Evolutionary conservation across 2,797 vertebrate genomes (phyloP).

Genomic region (Acanthurus leucopareius): DNA sequence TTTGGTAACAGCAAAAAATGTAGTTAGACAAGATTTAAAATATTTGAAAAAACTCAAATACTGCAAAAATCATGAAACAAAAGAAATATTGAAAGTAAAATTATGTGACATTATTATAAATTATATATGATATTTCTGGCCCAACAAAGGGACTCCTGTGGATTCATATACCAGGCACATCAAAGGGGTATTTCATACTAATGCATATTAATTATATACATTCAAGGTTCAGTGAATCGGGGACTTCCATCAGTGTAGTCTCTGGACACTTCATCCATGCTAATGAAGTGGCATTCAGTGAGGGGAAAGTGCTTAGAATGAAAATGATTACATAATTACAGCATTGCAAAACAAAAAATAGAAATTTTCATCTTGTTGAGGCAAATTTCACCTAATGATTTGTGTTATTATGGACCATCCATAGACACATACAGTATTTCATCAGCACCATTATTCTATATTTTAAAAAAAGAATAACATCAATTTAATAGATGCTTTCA

Average conservation of each 20-base stretch:
- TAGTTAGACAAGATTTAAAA: too few relatives aligned
- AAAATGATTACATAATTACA: background rate
- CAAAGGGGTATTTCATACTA: too few relatives aligned
- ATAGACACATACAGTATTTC: background rate
- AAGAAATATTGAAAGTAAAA: too few relatives aligned
- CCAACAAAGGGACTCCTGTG: too few relatives aligned
- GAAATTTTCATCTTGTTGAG: background rate
- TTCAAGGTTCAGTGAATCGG: background rate
- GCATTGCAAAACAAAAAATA: background rate
- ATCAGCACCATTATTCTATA: background rate
- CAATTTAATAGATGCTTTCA: too few relatives aligned
- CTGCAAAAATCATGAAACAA: too few relatives aligned
- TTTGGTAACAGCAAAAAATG: too few relatives aligned
- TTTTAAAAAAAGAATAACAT: background rate
- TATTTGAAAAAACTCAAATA: too few relatives aligned
- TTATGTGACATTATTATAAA: too few relatives aligned
- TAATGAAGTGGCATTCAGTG: background rate
- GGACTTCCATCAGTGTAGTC: background rate
- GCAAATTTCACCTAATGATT: background rate
- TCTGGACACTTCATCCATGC: background rate
- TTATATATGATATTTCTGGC: too few relatives aligned
- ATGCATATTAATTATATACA: too few relatives aligned
- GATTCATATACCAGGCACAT: too few relatives aligned
- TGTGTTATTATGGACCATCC: background rate
- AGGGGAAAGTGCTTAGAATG: background rate